A percentile compares a stretch with the other conserved stretches of the same genome.
These are phyloP conservation scores for Ommatoiulus sabulosus DNA, from an alignment of 2,888 invertebrate genomes.

Conservation along the genomic window DNA sequence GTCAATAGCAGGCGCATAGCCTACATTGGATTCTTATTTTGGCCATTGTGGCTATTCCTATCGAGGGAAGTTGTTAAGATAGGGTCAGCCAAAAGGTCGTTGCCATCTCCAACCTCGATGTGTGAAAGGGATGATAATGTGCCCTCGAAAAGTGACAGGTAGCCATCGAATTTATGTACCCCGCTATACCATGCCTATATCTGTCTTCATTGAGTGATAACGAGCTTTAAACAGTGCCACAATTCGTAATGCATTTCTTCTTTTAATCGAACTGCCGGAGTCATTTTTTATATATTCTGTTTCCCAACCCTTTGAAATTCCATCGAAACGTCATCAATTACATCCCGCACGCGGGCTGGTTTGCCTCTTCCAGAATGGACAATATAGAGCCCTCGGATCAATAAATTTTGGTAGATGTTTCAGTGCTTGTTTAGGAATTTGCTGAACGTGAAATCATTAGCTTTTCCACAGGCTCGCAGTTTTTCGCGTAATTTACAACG, in stretches of 20 bases:
- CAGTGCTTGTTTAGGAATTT: background rate
- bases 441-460: background rate
- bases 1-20: background rate
- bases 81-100: slow-evolving; percentile 16
- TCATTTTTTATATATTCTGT: background rate
- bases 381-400: background rate
- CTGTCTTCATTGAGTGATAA: slow-evolving; percentile 26
- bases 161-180: slow-evolving; percentile 15
- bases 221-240: background rate
- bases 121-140: slow-evolving; percentile 41
- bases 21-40: background rate
- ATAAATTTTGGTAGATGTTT: background rate
- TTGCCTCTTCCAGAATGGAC: background rate
- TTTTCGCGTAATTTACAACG: background rate
- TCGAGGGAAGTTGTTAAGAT: slow-evolving; percentile 41
- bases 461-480: background rate
- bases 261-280: background rate
- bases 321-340: slow-evolving; percentile 36
- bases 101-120: slow-evolving; percentile 36
- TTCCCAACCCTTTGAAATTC: slow-evolving; percentile 32
- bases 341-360: background rate
- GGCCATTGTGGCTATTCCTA: slow-evolving; percentile 6
- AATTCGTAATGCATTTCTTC: background rate
- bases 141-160: slow-evolving; percentile 45
- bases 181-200: background rate